Percentiles rank a stretch among this genome's conserved stretches.
Evolutionary conservation across 2,888 invertebrate species (phyloP).

Genomic region (Leptinotarsa rubiginosa): DNA sequence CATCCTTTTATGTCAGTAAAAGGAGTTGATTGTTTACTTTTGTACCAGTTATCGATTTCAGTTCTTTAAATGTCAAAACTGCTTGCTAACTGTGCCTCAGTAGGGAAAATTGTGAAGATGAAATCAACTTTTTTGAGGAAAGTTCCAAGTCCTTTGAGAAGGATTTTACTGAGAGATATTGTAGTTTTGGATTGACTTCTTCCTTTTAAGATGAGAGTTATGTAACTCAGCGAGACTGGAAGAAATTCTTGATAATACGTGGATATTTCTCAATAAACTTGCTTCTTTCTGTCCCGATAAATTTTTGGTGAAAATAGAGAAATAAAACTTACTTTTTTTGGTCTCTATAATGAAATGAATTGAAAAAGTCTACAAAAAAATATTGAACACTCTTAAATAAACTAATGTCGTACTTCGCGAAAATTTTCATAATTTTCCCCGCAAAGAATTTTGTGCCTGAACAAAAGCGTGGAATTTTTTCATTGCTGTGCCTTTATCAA

Average conservation of each 20-base stretch:
- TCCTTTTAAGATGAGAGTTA: too few relatives aligned
- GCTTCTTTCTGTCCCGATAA: too few relatives aligned
- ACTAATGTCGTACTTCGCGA: neutral
- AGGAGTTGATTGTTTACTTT: neutral
- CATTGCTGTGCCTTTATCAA: conserved; percentile 35
- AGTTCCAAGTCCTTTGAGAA: neutral
- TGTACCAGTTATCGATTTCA: neutral
- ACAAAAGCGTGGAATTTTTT: conserved; percentile 24
- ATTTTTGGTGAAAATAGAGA: too few relatives aligned
- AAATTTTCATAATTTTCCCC: conserved; percentile 20
- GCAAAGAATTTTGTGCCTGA: conserved; percentile 20
- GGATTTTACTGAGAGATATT: too few relatives aligned
- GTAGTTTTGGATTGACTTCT: too few relatives aligned
- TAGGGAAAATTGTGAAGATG: conserved; percentile 10
- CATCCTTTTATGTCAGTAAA: neutral
- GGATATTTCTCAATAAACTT: too few relatives aligned
- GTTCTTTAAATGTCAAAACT: conserved; percentile 9
- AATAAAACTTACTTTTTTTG: too few relatives aligned
- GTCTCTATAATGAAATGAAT: too few relatives aligned
- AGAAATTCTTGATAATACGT: too few relatives aligned
- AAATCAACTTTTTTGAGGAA: neutral
- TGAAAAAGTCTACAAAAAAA: neutral
- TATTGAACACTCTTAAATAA: neutral
- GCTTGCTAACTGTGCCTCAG: conserved; percentile 17
- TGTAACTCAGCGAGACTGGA: too few relatives aligned